These are phyloP conservation scores for Anastrepha ludens DNA, from an alignment of 1,140 invertebrate species.

Conservation along the genomic window DNA sequence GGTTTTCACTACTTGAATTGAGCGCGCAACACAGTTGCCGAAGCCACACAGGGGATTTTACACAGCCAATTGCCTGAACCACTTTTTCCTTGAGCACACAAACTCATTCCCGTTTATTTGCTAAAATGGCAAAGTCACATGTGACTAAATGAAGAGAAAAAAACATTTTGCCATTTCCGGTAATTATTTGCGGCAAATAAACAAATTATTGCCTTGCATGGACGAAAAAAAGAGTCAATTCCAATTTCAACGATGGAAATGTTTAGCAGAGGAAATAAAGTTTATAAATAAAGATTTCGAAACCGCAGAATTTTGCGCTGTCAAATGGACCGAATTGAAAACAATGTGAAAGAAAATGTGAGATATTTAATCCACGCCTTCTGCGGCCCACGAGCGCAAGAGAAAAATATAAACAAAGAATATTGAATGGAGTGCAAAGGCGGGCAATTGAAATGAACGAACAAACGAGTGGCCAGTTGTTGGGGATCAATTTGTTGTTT, in stretches of 20 bases:
- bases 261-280: background rate
- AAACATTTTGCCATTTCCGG: background rate
- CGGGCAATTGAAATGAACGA: background rate
- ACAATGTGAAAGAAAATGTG: background rate
- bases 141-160: background rate
- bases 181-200: background rate
- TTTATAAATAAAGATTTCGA: conserved; percentile 5
- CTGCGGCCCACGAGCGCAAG: background rate
- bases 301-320: background rate
- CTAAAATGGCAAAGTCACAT: background rate
- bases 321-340: background rate
- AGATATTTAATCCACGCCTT: background rate
- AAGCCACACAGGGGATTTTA: too few species aligned
- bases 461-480: background rate
- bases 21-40: too few species aligned
- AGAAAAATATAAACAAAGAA: background rate
- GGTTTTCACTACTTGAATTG: too few species aligned
- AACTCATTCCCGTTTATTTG: too few species aligned
- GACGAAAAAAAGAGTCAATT: background rate
- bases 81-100: too few species aligned
- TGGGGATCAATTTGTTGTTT: background rate
- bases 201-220: background rate
- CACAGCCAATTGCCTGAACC: too few species aligned
- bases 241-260: background rate
- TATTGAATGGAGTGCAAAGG: background rate